A percentile compares a stretch with the other conserved stretches of the same genome.
Conservation (phyloP, 2,797 vertebrate species). For the Ctenosaura bakeri region DNA sequence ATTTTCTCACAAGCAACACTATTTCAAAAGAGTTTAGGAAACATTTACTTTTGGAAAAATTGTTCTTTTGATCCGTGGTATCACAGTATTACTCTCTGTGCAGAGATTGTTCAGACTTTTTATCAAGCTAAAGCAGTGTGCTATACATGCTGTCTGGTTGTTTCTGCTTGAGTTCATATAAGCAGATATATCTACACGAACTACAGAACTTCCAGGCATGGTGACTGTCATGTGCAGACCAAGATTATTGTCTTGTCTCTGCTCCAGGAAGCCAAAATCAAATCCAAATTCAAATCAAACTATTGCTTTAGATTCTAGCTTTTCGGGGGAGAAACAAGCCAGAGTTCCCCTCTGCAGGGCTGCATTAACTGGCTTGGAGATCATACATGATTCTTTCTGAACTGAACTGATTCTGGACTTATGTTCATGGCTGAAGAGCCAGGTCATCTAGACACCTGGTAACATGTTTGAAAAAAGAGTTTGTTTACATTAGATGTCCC, state of each 20-base stretch:
- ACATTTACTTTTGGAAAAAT: not conserved
- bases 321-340: too few relatives aligned
- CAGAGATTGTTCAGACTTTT: not conserved
- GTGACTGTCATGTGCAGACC: too few relatives aligned
- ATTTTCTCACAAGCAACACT: not conserved
- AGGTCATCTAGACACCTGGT: not conserved
- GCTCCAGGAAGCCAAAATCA: not conserved
- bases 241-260: too few relatives aligned
- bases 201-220: not conserved
- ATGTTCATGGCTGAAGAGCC: not conserved
- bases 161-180: not conserved
- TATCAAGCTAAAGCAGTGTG: not conserved
- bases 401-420: not conserved
- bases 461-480: not conserved
- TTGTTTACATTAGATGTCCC: not conserved
- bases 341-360: too few relatives aligned
- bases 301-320: not conserved
- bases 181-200: not conserved
- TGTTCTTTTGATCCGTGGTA: not conserved
- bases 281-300: not conserved
- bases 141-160: not conserved
- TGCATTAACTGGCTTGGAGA: not conserved
- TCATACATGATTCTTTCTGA: not conserved
- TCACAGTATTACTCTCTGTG: not conserved
- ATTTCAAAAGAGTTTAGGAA: not conserved